These are phyloP conservation scores for Sarotherodon lohbergeri DNA, from an alignment of 2,113 vertebrate species.

Conservation along the genomic window DNA sequence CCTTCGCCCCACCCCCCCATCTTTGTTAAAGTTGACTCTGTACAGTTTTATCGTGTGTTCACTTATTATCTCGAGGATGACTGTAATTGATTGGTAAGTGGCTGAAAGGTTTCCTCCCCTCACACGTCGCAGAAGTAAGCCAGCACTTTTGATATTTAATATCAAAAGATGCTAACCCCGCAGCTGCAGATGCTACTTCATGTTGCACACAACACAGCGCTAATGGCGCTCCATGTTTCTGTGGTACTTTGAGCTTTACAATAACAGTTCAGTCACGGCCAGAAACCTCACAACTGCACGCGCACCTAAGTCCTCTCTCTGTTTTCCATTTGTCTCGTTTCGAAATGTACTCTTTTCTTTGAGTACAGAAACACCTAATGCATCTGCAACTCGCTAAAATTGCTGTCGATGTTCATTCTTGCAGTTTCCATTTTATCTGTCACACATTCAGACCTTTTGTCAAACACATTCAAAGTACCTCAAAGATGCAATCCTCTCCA, in stretches of 20 bases:
- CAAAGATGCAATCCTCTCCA: background rate
- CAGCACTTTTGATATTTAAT: conserved; percentile 42
- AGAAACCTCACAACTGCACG: background rate
- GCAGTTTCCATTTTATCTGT: background rate
- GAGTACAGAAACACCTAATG: background rate
- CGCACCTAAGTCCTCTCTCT: background rate
- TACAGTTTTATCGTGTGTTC: background rate
- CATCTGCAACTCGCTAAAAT: background rate
- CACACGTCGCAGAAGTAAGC: background rate
- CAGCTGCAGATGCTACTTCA: conserved; percentile 16
- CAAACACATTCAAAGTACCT: background rate
- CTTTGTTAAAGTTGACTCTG: background rate
- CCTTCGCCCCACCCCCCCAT: conserved; percentile 1
- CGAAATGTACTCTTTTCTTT: background rate
- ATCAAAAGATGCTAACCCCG: conserved; percentile 30
- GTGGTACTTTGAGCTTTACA: background rate
- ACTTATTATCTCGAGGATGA: background rate
- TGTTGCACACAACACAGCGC: conserved; percentile 1
- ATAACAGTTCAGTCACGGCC: background rate
- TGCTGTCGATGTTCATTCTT: background rate
- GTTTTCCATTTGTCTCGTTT: background rate
- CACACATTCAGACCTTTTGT: background rate
- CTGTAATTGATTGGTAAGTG: conserved; percentile 47
- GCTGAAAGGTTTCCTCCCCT: background rate
- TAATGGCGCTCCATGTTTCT: background rate